phyloP scores from a whole-genome alignment of 1,140 invertebrate species.

The Ceratosolen fusciceps region DNA sequence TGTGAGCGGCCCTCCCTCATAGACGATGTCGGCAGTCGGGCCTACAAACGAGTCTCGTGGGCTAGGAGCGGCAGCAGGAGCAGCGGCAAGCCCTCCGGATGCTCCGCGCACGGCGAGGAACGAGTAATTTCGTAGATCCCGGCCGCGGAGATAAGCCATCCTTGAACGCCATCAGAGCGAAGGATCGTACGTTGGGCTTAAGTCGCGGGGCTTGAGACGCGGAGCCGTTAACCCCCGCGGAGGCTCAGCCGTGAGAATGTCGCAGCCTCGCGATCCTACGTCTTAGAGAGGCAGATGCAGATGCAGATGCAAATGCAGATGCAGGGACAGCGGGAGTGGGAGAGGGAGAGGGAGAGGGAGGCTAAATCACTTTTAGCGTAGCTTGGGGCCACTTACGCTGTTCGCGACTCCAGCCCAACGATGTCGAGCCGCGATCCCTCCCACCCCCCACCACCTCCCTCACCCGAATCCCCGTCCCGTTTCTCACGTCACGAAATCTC shows the following conservation, averaged over 20 bases:
- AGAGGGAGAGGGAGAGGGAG: too few species aligned
- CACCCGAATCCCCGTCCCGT: too few species aligned
- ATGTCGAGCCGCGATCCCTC: neutral
- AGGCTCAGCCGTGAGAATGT: constrained; percentile 17
- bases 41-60: neutral
- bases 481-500: too few species aligned
- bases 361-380: constrained; percentile 25
- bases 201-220: too few species aligned
- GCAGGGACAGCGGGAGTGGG: too few species aligned
- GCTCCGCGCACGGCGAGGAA: neutral
- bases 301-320: too few species aligned
- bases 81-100: too few species aligned
- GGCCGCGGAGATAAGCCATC: neutral
- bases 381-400: neutral
- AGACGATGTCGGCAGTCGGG: neutral
- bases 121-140: constrained; percentile 6
- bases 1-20: too few species aligned
- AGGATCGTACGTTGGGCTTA: neutral
- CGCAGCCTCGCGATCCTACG: neutral
- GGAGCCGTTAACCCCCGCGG: constrained; percentile 5
- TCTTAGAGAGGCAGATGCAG: too few species aligned
- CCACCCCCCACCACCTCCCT: too few species aligned
- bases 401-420: neutral
- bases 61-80: too few species aligned
- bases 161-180: neutral